Percentiles rank a stretch among this genome's conserved stretches.
These are phyloP conservation scores for Ammodramus savannarum DNA, from an alignment of 2,113 vertebrate genomes.

Conservation along the genomic window DNA sequence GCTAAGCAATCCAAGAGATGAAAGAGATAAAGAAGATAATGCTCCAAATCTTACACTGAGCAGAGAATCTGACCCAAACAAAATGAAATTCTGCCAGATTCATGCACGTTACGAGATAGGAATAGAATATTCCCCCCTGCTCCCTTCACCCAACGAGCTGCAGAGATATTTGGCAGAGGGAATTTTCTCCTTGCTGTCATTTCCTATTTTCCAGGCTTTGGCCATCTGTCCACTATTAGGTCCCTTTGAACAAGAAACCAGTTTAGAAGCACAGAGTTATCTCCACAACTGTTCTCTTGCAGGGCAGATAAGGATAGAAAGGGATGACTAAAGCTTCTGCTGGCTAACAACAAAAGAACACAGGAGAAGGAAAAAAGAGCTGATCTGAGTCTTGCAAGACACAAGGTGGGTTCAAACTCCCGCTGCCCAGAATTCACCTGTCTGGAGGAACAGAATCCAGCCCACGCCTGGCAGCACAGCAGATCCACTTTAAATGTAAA, in stretches of 20 bases:
- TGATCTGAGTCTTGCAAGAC: not conserved
- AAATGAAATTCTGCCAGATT: constrained; percentile 4
- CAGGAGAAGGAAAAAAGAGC: not conserved
- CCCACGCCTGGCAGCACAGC: not conserved
- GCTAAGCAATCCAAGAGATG: constrained; percentile 14
- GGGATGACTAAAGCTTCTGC: not conserved
- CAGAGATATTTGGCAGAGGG: not conserved
- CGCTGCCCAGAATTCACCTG: not conserved
- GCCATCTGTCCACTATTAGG: constrained; percentile 34
- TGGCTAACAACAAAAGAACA: not conserved
- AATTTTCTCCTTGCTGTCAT: not conserved
- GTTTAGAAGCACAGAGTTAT: not conserved
- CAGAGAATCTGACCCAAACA: not conserved
- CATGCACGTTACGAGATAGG: not conserved
- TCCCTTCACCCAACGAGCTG: not conserved
- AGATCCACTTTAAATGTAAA: not conserved
- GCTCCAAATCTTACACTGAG: constrained; percentile 1
- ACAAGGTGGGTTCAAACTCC: not conserved
- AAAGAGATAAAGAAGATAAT: constrained; percentile 44
- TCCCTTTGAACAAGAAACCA: not conserved
- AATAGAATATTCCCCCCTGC: not conserved
- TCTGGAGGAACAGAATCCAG: not conserved
- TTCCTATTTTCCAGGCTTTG: not conserved
- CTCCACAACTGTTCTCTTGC: not conserved
- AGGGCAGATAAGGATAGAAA: not conserved